Evolutionary conservation across 1,140 invertebrate species (phyloP), one percentile per base, ranked within the genome.

Genomic region (Ips typographus): DNA sequence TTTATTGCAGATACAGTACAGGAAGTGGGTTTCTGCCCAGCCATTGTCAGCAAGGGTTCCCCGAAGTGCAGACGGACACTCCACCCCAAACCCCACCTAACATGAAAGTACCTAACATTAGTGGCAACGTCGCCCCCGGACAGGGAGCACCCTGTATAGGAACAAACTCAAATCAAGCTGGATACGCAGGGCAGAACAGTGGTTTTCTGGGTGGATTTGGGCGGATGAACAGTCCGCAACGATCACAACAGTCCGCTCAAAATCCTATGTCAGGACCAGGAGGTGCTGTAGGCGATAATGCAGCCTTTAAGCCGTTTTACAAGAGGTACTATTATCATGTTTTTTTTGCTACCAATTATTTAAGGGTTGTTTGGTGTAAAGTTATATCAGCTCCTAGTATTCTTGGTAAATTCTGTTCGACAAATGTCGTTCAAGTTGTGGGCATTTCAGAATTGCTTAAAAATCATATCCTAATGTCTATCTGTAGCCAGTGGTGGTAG

Each of bases 31-130:
- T 80, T 68, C 73, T 79, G 42, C 74, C 78, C 39, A 73, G 78
- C 62, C 76, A 80, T 60, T 77, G 80, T 74, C 77, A 80, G 68
- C 76, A 79, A 84, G 89, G 88, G 79, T 93, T 92, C 85, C 91
- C 90, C 77, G 92, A 93, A 79, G 91, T 93, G 79, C 91, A 91
- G 83, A 94, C 93, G 72, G 94, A 94, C 80, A 95, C 94, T 70
- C 94, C 93, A 72, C 94, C 93, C 40, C 93, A 95, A 83, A 95
- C 94, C 72, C 93, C 93, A 66, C 93, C 93, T 79, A 94, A 92
- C 82, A 92, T 94, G 89, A 95, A 94, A 80, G 85, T 93, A 78
- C 88, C 89, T 74, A 91, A 87, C 78, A 89, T 90, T 79, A 87
- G 84, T 77, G 86, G 81, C 80, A 84, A 82, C 73, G 79, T 88